Percentiles rank a stretch among this genome's conserved stretches.
Evolutionary conservation across 2,888 invertebrate species (phyloP).

Genomic region (Campoplex nolae): DNA sequence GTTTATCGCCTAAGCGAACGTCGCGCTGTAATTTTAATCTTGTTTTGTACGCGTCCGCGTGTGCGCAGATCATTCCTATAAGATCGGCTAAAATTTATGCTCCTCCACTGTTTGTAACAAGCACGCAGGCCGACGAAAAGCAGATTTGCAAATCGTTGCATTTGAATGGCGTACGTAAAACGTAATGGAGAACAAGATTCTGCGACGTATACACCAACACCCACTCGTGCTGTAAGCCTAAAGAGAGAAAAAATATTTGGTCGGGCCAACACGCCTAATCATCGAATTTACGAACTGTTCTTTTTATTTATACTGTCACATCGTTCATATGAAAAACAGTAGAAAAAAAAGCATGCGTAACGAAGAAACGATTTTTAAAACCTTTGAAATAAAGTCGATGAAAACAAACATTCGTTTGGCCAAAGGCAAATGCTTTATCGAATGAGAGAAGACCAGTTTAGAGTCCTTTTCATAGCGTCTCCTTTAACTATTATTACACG

Average conservation of each 20-base stretch:
- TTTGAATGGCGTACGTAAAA: slow-evolving; percentile 25
- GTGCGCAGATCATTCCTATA: neutral
- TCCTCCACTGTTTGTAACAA: slow-evolving; percentile 28
- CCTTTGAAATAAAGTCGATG: neutral
- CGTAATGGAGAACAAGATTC: slow-evolving; percentile 26
- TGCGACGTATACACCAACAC: slow-evolving; percentile 26
- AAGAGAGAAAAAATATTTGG: slow-evolving; percentile 20
- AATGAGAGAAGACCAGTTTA: slow-evolving; percentile 8
- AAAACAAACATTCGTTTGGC: neutral
- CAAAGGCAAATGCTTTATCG: neutral
- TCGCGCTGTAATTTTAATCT: slow-evolving; percentile 44
- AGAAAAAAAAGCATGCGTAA: neutral
- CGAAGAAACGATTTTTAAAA: neutral
- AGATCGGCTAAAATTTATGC: slow-evolving; percentile 33
- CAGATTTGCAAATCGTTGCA: slow-evolving; percentile 2
- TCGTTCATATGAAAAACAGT: neutral
- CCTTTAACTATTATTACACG: slow-evolving; percentile 43
- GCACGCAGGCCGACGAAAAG: neutral
- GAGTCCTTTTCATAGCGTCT: neutral
- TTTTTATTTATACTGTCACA: neutral
- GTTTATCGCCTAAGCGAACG: slow-evolving; percentile 28
- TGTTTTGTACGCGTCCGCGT: slow-evolving; percentile 23
- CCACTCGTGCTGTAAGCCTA: slow-evolving; percentile 26
- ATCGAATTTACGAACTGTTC: slow-evolving; percentile 34
- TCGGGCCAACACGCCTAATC: slow-evolving; percentile 35